These are phyloP conservation scores for Sebastes umbrosus DNA, from an alignment of 2,797 vertebrate genomes.

Conservation along the genomic window DNA sequence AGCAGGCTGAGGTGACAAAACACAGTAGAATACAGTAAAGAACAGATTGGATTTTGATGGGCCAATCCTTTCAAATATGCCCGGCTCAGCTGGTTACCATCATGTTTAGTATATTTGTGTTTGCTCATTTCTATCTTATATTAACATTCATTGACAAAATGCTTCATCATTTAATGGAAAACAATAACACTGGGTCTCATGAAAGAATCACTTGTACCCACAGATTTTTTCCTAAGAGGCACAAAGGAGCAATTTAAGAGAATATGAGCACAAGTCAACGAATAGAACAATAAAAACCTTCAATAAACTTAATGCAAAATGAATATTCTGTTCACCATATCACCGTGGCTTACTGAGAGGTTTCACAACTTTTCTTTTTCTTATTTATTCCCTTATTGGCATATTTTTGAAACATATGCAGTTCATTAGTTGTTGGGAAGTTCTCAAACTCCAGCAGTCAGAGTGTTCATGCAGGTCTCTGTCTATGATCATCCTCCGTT, in stretches of 20 bases:
- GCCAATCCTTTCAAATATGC: not conserved
- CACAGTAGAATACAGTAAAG: not conserved
- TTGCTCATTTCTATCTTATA: not conserved
- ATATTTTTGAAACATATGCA: too few relatives aligned
- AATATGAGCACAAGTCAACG: not conserved
- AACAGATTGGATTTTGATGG: not conserved
- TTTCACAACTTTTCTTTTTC: not conserved
- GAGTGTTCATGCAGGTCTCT: not conserved
- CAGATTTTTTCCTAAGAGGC: not conserved
- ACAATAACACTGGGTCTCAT: not conserved
- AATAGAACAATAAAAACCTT: not conserved
- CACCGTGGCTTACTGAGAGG: not conserved
- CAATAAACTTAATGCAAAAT: not conserved
- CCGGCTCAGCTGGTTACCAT: not conserved
- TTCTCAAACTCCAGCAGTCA: too few relatives aligned
- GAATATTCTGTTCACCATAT: not conserved
- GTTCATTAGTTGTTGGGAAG: too few relatives aligned
- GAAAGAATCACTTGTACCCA: not conserved
- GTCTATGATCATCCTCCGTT: not conserved
- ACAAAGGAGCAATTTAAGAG: too few relatives aligned
- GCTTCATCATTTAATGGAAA: not conserved
- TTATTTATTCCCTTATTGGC: too few relatives aligned
- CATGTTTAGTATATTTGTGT: not conserved
- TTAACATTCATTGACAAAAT: not conserved
- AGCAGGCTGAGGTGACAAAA: not conserved